A percentile compares a stretch with the other conserved stretches of the same genome.
Evolutionary conservation across 2,797 vertebrate genomes (phyloP).

Genomic region (Uromys caudimaculatus): DNA sequence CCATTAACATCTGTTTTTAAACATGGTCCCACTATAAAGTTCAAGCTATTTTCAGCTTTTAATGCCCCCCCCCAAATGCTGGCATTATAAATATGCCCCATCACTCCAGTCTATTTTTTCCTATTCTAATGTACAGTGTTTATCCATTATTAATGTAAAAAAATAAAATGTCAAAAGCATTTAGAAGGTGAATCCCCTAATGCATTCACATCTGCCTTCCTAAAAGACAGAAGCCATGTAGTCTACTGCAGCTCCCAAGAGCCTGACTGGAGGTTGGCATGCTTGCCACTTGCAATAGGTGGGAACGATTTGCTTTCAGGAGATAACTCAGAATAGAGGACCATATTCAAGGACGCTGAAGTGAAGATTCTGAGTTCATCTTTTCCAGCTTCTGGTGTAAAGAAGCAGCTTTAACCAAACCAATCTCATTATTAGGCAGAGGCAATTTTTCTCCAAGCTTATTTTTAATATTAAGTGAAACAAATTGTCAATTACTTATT

Average conservation of each 20-base stretch:
- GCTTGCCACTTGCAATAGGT: neutral
- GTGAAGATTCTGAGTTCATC: neutral
- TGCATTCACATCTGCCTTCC: neutral
- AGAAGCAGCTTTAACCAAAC: neutral
- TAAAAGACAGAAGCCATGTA: accelerated
- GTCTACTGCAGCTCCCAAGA: too few relatives aligned
- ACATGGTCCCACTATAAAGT: neutral
- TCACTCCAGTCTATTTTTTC: neutral
- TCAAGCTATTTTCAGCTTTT: neutral
- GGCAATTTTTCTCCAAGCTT: neutral
- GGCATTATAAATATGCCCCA: neutral
- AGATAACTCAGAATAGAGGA: neutral
- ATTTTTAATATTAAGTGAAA: neutral
- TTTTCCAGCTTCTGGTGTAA: neutral
- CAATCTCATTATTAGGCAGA: neutral
- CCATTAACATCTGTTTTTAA: neutral
- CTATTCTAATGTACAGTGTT: neutral
- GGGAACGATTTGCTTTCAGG: neutral
- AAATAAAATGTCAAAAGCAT: neutral
- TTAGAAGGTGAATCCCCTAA: neutral
- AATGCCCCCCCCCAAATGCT: neutral
- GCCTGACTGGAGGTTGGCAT: accelerated
- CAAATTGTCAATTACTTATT: neutral
- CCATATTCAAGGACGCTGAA: neutral
- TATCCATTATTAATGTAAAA: neutral